Base-by-base conservation (phyloP, 2,888 invertebrate genomes). In the Sepiola atlantica region DNA sequence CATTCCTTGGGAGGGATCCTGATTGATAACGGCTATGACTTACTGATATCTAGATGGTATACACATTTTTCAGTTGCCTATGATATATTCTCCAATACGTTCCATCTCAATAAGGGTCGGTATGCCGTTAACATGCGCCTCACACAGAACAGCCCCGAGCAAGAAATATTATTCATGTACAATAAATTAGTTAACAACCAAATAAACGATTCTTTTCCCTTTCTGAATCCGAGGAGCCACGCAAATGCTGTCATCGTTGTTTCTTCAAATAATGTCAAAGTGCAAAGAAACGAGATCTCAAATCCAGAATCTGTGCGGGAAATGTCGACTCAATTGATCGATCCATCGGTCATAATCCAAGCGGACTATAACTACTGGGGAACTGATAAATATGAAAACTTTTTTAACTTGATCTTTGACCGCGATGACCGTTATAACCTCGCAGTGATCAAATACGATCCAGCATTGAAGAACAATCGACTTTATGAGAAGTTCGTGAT, bases 291-390 rank as follows among this genome's bases (percentile, higher is more conserved):
- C 97, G 98, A 99, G 95, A 98, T 99, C 90, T 93, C 95, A 91
- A 99, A 99, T 97, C 98, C 98, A 2, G 98, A 98, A 95, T 99
- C 99, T 0, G 98, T 98, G 94, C 99, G 99, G 97, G 99, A 99
- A 98, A 98, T 99, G 93, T 99, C 99, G 0, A 99, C 99, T 0
- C 99, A 99, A 96, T 98, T 99, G 35, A 98, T 98, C 96, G 99
- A 99, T 97, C 99, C 99, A 97, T 99, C 99, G 96, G 98, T 98
- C 97, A 98, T 98, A 35, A 98, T 99, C n/a, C 99, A 99, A 97
- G 99, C 99, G 96, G 98, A 99, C 0, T 98, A 98, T 97, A 99
- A 99, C 97, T 99, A 99, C 98, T 98, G 99, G 96, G 99, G 99
- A 12, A 96, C 96, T 24, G 95, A 95, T 54, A 95, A 92, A 0